These are phyloP conservation scores for Rotaria sp. DNA, from an alignment of 2,888 invertebrate genomes.

Conservation along the genomic window DNA sequence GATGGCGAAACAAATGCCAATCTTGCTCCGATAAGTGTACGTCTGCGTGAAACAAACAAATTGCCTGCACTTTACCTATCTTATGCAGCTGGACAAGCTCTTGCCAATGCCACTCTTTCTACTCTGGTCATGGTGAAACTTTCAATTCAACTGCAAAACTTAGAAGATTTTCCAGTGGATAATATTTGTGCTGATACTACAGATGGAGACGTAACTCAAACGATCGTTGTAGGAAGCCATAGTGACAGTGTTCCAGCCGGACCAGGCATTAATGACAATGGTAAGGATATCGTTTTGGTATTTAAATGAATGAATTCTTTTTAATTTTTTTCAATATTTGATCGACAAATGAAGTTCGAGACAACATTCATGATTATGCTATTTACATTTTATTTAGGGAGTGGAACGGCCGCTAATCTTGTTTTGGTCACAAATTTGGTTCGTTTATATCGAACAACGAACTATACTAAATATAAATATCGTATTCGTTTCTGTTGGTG, in stretches of 20 bases:
- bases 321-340: too few relatives aligned
- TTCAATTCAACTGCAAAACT: background rate
- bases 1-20: background rate
- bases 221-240: background rate
- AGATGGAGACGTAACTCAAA: background rate
- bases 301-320: background rate
- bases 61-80: background rate
- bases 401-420: background rate
- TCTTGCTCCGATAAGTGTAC: background rate
- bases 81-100: background rate
- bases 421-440: background rate
- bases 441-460: background rate
- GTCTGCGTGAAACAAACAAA: background rate
- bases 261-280: background rate
- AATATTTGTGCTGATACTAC: slow-evolving; percentile 3
- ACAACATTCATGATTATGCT: too few relatives aligned
- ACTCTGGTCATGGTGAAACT: background rate
- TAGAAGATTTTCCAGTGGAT: background rate
- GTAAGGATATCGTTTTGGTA: background rate
- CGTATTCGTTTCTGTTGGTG: slow-evolving; percentile 19
- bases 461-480: background rate
- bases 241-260: slow-evolving; percentile 13
- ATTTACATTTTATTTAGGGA: background rate
- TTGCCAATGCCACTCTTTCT: background rate
- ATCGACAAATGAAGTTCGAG: too few relatives aligned